phyloP scores from a whole-genome alignment of 2,113 vertebrate genomes.

The Anguilla rostrata region DNA sequence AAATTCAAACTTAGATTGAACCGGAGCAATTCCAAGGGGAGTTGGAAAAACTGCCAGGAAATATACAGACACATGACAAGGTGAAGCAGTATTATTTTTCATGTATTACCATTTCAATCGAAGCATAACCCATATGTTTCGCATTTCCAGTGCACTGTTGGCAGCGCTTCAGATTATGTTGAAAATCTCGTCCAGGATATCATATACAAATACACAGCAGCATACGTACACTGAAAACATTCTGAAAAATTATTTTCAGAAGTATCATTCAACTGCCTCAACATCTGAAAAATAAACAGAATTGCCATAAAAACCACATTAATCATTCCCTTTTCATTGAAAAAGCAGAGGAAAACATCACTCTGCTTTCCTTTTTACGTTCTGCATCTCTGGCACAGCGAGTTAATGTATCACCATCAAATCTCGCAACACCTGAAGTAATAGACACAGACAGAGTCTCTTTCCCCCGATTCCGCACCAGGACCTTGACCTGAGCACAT shows the following conservation, averaged over 20 bases:
- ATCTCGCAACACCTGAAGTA: background rate
- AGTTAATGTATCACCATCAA: background rate
- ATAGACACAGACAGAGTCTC: background rate
- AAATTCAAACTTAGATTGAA: background rate
- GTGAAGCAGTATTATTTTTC: slow-evolving; percentile 38
- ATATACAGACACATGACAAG: background rate
- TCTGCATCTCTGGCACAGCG: background rate
- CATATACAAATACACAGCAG: slow-evolving; percentile 11
- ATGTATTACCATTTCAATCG: slow-evolving; percentile 44
- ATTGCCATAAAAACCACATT: background rate
- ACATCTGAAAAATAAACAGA: background rate
- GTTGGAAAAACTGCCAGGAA: background rate
- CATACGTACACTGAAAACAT: background rate
- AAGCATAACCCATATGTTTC: slow-evolving; percentile 44
- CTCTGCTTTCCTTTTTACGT: background rate
- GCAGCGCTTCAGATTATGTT: slow-evolving; percentile 11
- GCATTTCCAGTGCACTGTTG: slow-evolving; percentile 31
- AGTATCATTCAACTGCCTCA: background rate
- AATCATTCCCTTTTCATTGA: background rate
- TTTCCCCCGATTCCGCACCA: background rate
- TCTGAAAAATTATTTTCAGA: background rate
- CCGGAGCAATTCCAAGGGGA: background rate
- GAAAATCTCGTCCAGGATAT: slow-evolving; percentile 19
- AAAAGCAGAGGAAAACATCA: background rate
- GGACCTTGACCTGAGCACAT: background rate